Base-by-base conservation (phyloP, 2,888 invertebrate species). In the Ferrisia virgata region DNA sequence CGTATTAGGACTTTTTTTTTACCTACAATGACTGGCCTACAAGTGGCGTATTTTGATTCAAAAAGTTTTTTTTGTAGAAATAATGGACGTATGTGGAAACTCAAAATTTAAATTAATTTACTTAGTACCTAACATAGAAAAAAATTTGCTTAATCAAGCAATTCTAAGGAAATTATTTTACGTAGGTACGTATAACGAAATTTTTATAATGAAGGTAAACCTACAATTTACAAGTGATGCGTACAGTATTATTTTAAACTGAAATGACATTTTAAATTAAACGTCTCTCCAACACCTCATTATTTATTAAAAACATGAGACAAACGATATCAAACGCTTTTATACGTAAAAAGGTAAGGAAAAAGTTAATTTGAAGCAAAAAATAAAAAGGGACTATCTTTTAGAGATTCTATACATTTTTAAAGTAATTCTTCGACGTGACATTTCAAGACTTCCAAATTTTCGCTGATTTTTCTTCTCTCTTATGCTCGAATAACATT, bases 301-400 rank as follows among this genome's bases (percentile, higher is more conserved):
- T 28, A 64, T 64, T 64, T 64, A 64, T 64, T 64, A 64, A 28
- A 64, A 25, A 28, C 28, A 15, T n/a, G 28, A 28, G 28, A 8
- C 64, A 64, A 64, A 64, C 64, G 28, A 64, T 64, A 64, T 64
- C 64, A 64, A 64, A 64, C 64, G 28, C 58, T 22, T 64, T 64
- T 28, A 28, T 25, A 28, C n/a, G n/a, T n/a, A n/a, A n/a, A 11
- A 25, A 64, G 28, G 28, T 64, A 28, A 13, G 64, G 2, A 31
- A 64, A 64, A 64, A 64, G 64, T 64, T 64, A 28, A 22, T 53
- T 25, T 15, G 28, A 64, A 13, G 64, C 18, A 64, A 31, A 15
- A 64, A 64, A 64, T 64, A 64, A 64, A 64, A 64, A 64, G 31
- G 15, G 28, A 64, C 64, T 64, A 28, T 64, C 64, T 64, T n/a